phyloP scores from a whole-genome alignment of 2,797 vertebrate species.

The Heliangelus exortis region DNA sequence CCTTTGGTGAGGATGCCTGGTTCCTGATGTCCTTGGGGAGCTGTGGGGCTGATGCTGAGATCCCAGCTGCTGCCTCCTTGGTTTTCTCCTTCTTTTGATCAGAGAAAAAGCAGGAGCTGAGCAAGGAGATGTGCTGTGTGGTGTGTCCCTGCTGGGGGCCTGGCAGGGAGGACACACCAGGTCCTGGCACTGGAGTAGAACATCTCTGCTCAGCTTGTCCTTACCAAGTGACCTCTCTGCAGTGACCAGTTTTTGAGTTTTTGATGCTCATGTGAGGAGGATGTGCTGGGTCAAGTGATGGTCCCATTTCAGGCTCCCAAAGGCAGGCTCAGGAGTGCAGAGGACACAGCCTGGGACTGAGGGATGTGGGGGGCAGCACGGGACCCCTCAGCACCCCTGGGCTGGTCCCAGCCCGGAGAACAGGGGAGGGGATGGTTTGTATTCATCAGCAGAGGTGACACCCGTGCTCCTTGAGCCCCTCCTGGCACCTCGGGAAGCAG shows the following conservation, averaged over 20 bases:
- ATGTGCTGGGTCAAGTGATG: not conserved
- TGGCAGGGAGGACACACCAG: not conserved
- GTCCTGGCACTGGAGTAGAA: accelerated
- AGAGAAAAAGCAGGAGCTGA: not conserved
- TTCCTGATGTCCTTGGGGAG: not conserved
- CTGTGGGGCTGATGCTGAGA: not conserved
- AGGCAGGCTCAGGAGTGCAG: not conserved
- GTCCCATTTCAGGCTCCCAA: not conserved
- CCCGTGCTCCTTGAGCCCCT: too few relatives aligned
- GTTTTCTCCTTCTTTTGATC: not conserved
- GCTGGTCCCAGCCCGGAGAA: not conserved
- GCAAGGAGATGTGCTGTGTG: accelerated
- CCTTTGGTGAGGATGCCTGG: accelerated
- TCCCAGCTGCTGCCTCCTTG: not conserved
- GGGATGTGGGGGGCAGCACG: not conserved
- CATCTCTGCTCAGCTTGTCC: not conserved
- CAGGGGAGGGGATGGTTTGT: accelerated
- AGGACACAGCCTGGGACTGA: not conserved
- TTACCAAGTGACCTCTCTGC: not conserved
- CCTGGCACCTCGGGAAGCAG: not conserved
- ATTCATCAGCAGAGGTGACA: not conserved
- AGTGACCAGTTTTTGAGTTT: not conserved
- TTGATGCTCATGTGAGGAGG: not conserved
- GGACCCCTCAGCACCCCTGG: not conserved
- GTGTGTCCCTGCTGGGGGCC: not conserved